Conservation (phyloP, 2,797 vertebrate genomes). For the Sylvilagus floridanus region DNA sequence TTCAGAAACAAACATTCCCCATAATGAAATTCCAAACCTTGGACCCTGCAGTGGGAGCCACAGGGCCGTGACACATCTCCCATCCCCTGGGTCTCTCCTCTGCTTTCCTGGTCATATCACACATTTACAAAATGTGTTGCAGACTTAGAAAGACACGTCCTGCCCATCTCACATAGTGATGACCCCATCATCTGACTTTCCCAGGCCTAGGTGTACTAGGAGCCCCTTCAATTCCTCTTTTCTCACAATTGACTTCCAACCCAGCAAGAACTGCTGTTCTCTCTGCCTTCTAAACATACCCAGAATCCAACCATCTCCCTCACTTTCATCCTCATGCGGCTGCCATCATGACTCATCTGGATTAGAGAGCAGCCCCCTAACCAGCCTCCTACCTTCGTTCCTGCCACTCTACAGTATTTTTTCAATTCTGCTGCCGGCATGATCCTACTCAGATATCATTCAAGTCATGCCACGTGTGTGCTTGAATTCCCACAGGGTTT, state of each 20-base stretch:
- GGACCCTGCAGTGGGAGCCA: not conserved
- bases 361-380: not conserved
- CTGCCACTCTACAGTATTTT: not conserved
- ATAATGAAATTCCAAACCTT: not conserved
- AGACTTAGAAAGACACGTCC: not conserved
- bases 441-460: not conserved
- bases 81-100: conserved; percentile 33
- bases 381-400: not conserved
- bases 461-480: not conserved
- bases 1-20: conserved; percentile 31
- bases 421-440: not conserved
- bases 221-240: not conserved
- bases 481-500: not conserved
- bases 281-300: not conserved
- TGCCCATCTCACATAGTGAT: not conserved
- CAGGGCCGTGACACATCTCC: not conserved
- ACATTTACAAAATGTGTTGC: conserved; percentile 73
- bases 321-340: not conserved
- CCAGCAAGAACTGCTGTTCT: not conserved
- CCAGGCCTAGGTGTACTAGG: not conserved
- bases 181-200: not conserved
- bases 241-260: not conserved
- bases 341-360: not conserved
- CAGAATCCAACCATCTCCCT: not conserved
- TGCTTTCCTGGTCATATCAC: conserved; percentile 56